These are phyloP conservation scores for Sarcophaga subvicina DNA, from an alignment of 2,888 invertebrate species.

Conservation along the genomic window DNA sequence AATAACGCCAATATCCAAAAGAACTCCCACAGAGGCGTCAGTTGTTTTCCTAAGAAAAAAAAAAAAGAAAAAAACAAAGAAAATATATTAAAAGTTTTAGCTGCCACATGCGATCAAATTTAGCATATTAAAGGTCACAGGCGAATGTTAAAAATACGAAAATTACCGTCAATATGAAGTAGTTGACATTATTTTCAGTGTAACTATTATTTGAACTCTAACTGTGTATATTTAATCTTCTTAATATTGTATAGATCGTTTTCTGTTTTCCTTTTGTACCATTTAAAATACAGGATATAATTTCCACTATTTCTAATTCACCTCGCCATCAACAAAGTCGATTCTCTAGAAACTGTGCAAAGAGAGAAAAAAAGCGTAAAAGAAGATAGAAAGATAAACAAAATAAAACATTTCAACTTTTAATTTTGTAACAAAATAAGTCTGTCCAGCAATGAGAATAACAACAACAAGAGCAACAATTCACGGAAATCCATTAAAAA, in stretches of 20 bases:
- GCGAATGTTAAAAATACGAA: no score
- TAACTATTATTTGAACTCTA: slow-evolving; percentile 28
- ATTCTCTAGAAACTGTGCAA: no score
- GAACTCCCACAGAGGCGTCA: no score
- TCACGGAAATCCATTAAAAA: slow-evolving; percentile 65
- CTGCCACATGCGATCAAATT: no score
- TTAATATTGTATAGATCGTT: not conserved
- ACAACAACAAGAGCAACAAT: slow-evolving; percentile 5
- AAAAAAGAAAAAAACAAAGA: no score
- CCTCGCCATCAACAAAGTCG: no score
- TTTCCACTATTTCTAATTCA: slow-evolving; percentile 33
- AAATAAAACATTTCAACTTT: slow-evolving; percentile 56
- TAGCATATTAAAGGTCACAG: not conserved
- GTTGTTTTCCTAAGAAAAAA: no score
- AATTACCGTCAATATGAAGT: no score
- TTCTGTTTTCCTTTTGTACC: slow-evolving; percentile 18
- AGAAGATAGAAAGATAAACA: slow-evolving; percentile 21
- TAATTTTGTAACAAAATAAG: slow-evolving; percentile 59
- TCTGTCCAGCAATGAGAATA: slow-evolving; percentile 9
- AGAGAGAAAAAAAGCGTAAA: not conserved
- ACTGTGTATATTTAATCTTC: slow-evolving; percentile 38
- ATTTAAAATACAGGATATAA: slow-evolving; percentile 22
- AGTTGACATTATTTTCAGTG: slow-evolving; percentile 28
- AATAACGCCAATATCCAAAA: no score
- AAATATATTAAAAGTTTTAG: no score